A percentile compares a stretch with the other conserved stretches of the same genome.
Evolutionary conservation across 2,113 vertebrate species (phyloP).

Genomic region (Seriola dumerili): DNA sequence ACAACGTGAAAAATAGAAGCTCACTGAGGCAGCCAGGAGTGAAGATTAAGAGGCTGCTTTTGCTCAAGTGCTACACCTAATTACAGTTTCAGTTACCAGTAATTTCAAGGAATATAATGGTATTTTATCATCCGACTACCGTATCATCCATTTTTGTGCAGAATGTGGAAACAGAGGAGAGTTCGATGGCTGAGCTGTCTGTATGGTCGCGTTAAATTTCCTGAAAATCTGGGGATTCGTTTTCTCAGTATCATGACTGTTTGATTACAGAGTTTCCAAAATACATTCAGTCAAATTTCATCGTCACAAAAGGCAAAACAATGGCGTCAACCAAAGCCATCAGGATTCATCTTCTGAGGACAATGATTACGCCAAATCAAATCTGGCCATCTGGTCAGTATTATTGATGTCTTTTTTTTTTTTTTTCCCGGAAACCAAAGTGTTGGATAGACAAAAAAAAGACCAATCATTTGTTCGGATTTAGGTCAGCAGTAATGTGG

Average conservation of each 20-base stretch:
- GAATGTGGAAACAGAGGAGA: neutral
- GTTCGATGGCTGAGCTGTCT: neutral
- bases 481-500: slow-evolving; percentile 23
- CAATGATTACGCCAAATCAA: neutral
- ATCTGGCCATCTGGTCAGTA: slow-evolving; percentile 10
- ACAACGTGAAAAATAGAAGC: neutral
- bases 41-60: neutral
- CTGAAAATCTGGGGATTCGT: neutral
- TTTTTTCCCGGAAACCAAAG: neutral
- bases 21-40: neutral
- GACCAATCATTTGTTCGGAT: neutral
- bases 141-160: neutral
- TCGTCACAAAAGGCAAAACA: neutral
- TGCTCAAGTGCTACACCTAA: neutral
- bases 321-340: neutral
- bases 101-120: neutral
- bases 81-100: neutral
- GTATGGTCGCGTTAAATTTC: neutral
- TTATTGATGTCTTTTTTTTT: neutral
- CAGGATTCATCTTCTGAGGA: neutral
- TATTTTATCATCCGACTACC: neutral
- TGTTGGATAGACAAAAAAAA: neutral
- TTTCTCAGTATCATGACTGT: neutral
- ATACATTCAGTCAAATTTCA: neutral
- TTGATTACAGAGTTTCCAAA: neutral